A percentile compares a stretch with the other conserved stretches of the same genome.
These are phyloP conservation scores for Pelodiscus sinensis DNA, from an alignment of 2,113 vertebrate genomes.

Conservation along the genomic window DNA sequence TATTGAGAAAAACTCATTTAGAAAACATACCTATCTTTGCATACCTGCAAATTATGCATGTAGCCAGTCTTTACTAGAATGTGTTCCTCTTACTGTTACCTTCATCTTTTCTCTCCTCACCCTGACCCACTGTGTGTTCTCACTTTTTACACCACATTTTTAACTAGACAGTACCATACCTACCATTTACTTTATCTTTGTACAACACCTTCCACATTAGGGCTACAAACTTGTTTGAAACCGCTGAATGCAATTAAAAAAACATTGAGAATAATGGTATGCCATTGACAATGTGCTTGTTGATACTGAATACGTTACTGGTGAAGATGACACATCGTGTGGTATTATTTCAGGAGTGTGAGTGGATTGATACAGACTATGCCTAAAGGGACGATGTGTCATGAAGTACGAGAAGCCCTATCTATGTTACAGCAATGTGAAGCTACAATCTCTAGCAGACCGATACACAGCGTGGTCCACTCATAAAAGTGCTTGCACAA, in stretches of 20 bases:
- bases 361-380: background rate
- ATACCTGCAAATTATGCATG: background rate
- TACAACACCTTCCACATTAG: background rate
- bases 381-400: background rate
- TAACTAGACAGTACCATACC: background rate
- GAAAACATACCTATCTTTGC: background rate
- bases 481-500: accelerated
- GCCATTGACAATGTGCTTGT: background rate
- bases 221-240: background rate
- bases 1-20: background rate
- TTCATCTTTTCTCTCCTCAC: background rate
- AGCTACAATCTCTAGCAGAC: background rate
- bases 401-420: background rate
- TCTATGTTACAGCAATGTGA: background rate
- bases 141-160: background rate
- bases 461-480: background rate
- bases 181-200: background rate
- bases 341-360: background rate
- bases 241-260: background rate
- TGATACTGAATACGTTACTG: background rate
- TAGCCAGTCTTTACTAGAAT: background rate
- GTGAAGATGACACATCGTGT: background rate
- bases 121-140: background rate
- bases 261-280: background rate
- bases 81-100: background rate